Evolutionary conservation across 2,797 vertebrate genomes (phyloP), one percentile per base, ranked within the genome.

Genomic region (Limnodromus scolopaceus): DNA sequence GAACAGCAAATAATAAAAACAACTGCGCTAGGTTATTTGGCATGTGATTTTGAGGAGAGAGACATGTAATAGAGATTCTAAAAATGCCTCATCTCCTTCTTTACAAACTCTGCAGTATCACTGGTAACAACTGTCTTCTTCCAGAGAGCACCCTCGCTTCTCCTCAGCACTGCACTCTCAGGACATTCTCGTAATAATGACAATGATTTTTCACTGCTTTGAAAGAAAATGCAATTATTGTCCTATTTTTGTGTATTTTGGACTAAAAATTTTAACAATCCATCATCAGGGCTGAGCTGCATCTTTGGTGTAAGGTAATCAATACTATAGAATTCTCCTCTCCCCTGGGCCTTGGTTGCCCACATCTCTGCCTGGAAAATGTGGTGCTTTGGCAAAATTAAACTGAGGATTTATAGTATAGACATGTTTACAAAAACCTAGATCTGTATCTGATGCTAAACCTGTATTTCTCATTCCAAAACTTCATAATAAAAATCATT

Each of bases 391-490:
- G 48, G 34, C 32, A 93, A 93, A 92, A 89, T 61, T 57, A 63
- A 89, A 51, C 17, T 18, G n/a, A 53, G 17, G 28, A 38, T 69
- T 91, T 87, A 58, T 69, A 51, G n/a, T 48, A 86, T 7, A 81
- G 38, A 57, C 32, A 41, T 3, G 0, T 88, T 77, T 88, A 72
- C 38, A 54, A 71, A 87, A 41, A 49, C 16, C 6, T 74, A 78
- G 38, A 81, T 54, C 82, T 71, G 6, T 71, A 36, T 58, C 34
- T 58, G 22, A 61, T 4, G 5, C 4, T 87, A 92, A 81, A 88
- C 10, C 32, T 90, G 28, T 65, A 64, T 84, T 92, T 93, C n/a
- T 84, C n/a, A 38, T 77, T 94, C 53, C 32, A 89, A 79, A 92
- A 54, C 4, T 57, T 94, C 18, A 30, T 84, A n/a, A 89, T 53